Conservation (phyloP, 2,888 invertebrate species). For the Pantelozetes paolii region DNA sequence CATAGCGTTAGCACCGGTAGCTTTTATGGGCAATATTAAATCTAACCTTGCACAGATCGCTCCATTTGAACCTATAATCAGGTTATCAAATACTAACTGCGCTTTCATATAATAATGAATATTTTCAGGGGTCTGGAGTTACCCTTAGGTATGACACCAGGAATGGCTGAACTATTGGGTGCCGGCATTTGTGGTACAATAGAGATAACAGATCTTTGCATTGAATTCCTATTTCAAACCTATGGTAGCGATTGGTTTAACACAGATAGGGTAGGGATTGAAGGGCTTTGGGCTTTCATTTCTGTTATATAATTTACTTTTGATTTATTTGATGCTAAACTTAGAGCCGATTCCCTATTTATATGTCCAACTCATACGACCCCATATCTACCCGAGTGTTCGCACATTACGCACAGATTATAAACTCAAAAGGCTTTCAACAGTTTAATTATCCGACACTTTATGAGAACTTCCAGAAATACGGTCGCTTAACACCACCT, state of each 20-base stretch:
- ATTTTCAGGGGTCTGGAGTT: too few species aligned
- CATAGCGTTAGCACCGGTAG: conserved; percentile 25
- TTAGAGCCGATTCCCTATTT: neutral
- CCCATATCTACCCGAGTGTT: conserved; percentile 13
- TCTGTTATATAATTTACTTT: too few species aligned
- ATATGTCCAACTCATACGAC: neutral
- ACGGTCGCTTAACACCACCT: neutral
- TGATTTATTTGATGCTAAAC: neutral
- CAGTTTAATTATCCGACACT: neutral
- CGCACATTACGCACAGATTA: conserved; percentile 64
- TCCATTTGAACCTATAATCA: neutral
- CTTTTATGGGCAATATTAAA: neutral
- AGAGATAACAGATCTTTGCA: too few species aligned
- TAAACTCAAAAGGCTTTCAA: conserved; percentile 48
- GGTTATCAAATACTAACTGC: neutral
- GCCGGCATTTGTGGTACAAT: conserved; percentile 19
- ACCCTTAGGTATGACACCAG: conserved; percentile 5
- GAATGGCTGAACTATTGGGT: conserved; percentile 21
- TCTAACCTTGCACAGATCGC: neutral
- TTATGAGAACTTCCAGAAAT: neutral
- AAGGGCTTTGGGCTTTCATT: too few species aligned
- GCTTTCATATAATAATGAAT: too few species aligned
- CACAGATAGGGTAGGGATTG: too few species aligned
- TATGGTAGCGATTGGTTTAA: too few species aligned
- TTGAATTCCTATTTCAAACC: too few species aligned